Conservation (phyloP, 2,113 vertebrate genomes). For the Onychorhynchus coronatus region DNA sequence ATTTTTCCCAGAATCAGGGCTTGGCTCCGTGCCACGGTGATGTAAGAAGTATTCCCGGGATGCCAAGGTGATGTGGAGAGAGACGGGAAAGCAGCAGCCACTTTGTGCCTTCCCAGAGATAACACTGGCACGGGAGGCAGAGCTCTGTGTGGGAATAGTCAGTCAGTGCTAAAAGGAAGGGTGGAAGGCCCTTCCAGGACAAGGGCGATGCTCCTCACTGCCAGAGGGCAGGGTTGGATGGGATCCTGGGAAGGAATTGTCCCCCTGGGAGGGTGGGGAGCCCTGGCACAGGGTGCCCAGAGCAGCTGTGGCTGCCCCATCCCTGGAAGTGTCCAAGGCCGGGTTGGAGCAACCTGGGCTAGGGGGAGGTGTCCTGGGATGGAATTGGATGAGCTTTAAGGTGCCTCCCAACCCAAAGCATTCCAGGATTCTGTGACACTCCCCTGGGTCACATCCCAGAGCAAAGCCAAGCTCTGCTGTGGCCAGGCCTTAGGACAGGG, state of each 20-base stretch:
- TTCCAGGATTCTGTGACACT: neutral
- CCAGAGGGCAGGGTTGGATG: rapidly evolving
- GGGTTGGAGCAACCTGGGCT: neutral
- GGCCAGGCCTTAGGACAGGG: no score
- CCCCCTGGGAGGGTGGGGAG: neutral
- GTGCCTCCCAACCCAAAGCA: neutral
- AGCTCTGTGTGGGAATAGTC: rapidly evolving
- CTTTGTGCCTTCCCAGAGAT: neutral
- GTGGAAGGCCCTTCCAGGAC: neutral
- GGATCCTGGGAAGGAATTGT: neutral
- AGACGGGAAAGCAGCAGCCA: neutral
- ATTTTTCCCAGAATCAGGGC: neutral
- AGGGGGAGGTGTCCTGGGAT: neutral
- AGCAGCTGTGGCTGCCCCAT: neutral
- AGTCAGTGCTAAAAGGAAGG: neutral
- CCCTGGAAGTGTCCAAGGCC: neutral
- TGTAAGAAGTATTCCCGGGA: neutral
- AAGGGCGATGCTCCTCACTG: neutral
- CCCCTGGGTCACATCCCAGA: no score
- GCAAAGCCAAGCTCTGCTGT: no score
- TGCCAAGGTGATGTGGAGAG: neutral
- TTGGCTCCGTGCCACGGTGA: neutral
- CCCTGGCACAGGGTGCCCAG: neutral
- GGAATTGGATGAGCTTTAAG: neutral
- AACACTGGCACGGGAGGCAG: neutral